A percentile compares a stretch with the other conserved stretches of the same genome.
phyloP scores from a whole-genome alignment of 1,140 invertebrate species.

The Megalopta genalis region DNA sequence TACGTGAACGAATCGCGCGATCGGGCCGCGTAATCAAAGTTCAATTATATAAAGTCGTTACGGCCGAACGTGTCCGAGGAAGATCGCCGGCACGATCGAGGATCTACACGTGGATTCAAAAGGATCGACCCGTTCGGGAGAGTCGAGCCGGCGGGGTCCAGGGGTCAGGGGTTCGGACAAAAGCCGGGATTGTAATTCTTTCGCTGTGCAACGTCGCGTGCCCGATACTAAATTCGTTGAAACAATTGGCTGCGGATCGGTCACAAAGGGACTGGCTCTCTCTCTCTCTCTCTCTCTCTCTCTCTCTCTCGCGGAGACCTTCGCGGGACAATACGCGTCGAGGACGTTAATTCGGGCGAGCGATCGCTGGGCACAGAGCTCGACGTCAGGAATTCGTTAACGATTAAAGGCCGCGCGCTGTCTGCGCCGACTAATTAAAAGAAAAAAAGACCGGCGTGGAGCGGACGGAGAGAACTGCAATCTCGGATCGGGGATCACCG shows the following conservation, averaged over 20 bases:
- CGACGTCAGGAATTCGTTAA: too few species aligned
- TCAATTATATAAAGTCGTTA: constrained; percentile 31
- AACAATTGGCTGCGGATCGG: neutral
- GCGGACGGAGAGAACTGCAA: too few species aligned
- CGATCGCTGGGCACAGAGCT: neutral
- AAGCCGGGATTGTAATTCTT: neutral
- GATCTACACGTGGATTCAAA: neutral
- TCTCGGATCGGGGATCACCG: too few species aligned
- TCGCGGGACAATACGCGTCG: neutral
- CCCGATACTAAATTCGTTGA: neutral
- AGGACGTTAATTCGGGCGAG: neutral
- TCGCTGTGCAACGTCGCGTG: neutral
- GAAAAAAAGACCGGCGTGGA: neutral
- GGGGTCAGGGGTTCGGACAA: too few species aligned
- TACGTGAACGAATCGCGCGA: constrained; percentile 4
- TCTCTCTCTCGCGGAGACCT: neutral
- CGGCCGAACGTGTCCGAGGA: neutral
- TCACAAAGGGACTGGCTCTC: neutral
- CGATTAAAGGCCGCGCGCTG: too few species aligned
- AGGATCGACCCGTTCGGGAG: too few species aligned
- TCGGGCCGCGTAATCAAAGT: constrained; percentile 10
- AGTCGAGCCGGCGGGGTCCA: too few species aligned
- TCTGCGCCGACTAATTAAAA: neutral
- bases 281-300: neutral
- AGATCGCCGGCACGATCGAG: neutral